Base-by-base conservation (phyloP, 2,797 vertebrate genomes). In the Hylomyscus alleni region DNA sequence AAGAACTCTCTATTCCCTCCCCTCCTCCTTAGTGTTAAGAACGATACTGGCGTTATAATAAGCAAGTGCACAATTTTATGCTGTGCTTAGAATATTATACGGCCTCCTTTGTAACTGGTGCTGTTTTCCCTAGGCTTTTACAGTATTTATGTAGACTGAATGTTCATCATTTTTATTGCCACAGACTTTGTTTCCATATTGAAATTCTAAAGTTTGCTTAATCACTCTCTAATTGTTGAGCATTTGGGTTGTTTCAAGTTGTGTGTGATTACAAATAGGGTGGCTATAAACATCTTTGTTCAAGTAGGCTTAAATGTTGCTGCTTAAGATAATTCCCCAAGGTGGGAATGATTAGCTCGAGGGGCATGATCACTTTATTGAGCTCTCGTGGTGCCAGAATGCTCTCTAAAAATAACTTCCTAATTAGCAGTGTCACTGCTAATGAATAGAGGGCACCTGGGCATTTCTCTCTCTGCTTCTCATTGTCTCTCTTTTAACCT, bases 301-400 rank as follows among this genome's bases (percentile, higher is more conserved):
- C 58, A 87, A 95, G 92, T 67, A 96, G 86, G 62, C 52, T 95
- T 95, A 95, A 94, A 94, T 93, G 80, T 37, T 91, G 76, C 86
- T 97, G 96, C 90, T 96, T 96, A 84, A 73, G 54, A 73, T 60
- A 94, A 94, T 96, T 96, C 92, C 89, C 78, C 69, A 95, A 94
- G 58, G 93, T 94, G 75, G 76, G 77, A 82, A 80, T 75, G 82
- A 82, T 76, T 83, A 96, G 47, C 93, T 93, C 75, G 47, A 95
- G 97, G 91, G 88, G 52, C 52, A 91, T 20, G 52, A 91, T 91
- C 58, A 84, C 89, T 93, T 94, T 92, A 94, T 81, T 62, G 73
- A 91, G 86, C 86, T 89, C 78, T 75, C n/a, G 22, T 2, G 65
- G 86, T 73, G 75, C 47, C 8, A 90, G 58, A 76, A 92, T 56